A percentile compares a stretch with the other conserved stretches of the same genome.
phyloP scores from a whole-genome alignment of 2,113 vertebrate genomes.

The Callipepla squamata region DNA sequence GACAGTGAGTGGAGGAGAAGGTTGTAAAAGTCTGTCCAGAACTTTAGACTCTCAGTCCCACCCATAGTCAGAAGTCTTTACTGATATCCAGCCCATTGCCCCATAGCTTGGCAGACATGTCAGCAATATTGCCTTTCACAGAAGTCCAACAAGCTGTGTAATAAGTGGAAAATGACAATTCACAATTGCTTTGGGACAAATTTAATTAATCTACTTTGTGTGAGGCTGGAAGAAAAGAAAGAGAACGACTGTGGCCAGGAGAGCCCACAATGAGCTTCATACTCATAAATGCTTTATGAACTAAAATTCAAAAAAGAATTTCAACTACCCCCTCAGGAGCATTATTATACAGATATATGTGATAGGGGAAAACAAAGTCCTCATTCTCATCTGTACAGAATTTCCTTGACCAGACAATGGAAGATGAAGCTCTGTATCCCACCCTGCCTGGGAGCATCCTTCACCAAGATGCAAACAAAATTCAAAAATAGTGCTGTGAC shows the following conservation, averaged over 20 bases:
- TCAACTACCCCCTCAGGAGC: neutral
- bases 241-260: neutral
- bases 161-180: neutral
- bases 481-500: neutral
- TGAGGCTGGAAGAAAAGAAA: neutral
- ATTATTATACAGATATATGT: neutral
- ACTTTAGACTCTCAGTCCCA: neutral
- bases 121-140: neutral
- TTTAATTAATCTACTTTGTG: neutral
- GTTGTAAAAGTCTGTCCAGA: neutral
- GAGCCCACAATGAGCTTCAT: neutral
- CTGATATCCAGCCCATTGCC: rapidly evolving
- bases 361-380: neutral
- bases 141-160: neutral
- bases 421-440: neutral
- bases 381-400: neutral
- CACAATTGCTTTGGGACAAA: neutral
- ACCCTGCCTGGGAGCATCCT: neutral
- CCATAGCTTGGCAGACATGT: neutral
- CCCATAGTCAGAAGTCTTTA: neutral
- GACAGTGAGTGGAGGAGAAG: neutral
- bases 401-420: neutral
- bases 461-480: neutral
- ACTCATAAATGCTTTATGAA: neutral
- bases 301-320: rapidly evolving